These are phyloP conservation scores for Myripristis jacobus DNA, from an alignment of 2,797 vertebrate species.

Conservation along the genomic window DNA sequence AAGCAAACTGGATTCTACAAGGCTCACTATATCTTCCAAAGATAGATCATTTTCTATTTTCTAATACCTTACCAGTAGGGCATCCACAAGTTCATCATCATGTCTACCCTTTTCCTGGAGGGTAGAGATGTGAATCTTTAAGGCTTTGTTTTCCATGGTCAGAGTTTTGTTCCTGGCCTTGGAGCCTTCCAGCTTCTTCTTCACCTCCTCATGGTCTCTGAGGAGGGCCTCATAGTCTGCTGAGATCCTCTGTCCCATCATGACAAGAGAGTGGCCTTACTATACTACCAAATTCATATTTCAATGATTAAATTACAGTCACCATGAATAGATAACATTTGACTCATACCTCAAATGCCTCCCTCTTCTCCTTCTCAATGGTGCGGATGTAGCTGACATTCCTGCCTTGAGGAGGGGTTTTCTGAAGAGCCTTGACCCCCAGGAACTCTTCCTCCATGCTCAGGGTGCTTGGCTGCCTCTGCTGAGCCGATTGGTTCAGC, in stretches of 20 bases:
- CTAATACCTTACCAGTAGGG: conserved; percentile 86
- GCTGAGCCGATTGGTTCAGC: conserved; percentile 76
- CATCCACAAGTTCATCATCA: conserved; percentile 90
- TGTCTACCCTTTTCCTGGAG: conserved; percentile 91
- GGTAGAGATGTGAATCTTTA: conserved; percentile 87
- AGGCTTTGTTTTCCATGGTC: conserved; percentile 85
- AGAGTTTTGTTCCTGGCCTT: conserved; percentile 89
- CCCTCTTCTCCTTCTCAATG: conserved; percentile 90
- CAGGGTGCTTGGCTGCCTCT: conserved; percentile 64
- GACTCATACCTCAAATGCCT: conserved; percentile 85
- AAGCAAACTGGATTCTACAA: not conserved
- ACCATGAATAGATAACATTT: not conserved
- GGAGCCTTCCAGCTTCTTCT: conserved; percentile 85
- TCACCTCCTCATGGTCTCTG: conserved; percentile 85
- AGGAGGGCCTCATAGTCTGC: conserved; percentile 84
- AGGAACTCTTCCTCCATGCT: conserved; percentile 76
- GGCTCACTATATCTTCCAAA: not conserved
- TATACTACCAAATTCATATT: not conserved
- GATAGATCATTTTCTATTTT: not conserved
- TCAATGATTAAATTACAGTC: not conserved
- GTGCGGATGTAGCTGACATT: conserved; percentile 87
- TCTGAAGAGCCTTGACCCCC: conserved; percentile 68
- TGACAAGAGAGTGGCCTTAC: not conserved
- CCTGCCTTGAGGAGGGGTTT: conserved; percentile 82
- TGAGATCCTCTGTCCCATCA: conserved; percentile 83